Conservation (phyloP, 2,113 vertebrate genomes). For the Colossoma macropomum region DNA sequence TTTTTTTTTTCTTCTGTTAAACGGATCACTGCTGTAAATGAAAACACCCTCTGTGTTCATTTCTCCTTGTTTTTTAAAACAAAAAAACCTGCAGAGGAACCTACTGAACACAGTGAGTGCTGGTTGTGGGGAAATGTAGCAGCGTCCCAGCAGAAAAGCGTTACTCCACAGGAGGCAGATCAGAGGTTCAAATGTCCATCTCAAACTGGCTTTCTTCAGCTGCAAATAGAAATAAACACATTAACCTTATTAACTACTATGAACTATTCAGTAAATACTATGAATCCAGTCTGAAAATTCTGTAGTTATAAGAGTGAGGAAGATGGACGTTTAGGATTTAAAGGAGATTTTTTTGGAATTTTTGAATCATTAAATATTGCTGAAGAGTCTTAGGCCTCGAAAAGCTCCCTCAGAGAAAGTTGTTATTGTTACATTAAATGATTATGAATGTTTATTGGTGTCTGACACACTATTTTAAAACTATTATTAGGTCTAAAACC, state of each 20-base stretch:
- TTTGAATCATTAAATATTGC: too few species aligned
- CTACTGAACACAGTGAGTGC: constrained; percentile 34
- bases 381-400: too few species aligned
- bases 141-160: constrained; percentile 32
- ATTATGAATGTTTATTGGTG: too few species aligned
- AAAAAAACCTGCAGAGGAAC: constrained; percentile 25
- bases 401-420: too few species aligned
- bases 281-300: too few species aligned
- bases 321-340: too few species aligned
- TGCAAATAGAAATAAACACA: background rate
- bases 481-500: too few species aligned
- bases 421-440: too few species aligned
- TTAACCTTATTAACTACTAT: background rate
- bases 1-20: background rate
- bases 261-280: too few species aligned
- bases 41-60: constrained; percentile 36
- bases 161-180: constrained; percentile 57
- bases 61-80: constrained; percentile 1
- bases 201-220: constrained; percentile 59
- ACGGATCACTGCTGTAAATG: constrained; percentile 29
- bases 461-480: too few species aligned
- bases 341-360: too few species aligned
- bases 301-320: too few species aligned
- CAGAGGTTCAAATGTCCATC: constrained; percentile 56
- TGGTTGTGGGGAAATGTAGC: constrained; percentile 32